These are phyloP conservation scores for Deilephila elpenor DNA, from an alignment of 2,888 invertebrate species.

Conservation along the genomic window DNA sequence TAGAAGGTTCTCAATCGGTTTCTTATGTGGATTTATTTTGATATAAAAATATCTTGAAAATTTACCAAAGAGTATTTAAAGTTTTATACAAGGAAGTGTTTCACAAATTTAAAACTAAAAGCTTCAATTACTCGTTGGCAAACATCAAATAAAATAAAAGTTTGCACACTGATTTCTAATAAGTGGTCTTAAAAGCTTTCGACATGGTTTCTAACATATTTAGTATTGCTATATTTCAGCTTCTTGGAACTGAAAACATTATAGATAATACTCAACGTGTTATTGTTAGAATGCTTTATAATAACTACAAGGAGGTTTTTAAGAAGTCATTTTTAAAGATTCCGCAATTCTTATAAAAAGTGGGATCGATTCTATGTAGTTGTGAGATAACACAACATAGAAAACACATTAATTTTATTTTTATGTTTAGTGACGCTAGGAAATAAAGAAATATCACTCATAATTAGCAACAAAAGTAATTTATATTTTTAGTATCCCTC, in stretches of 20 bases:
- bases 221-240: not conserved
- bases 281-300: not conserved
- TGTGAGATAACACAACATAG: too few species aligned
- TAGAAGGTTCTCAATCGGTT: too few species aligned
- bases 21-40: too few species aligned
- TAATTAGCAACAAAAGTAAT: too few species aligned
- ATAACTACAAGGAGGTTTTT: too few species aligned
- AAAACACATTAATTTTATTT: too few species aligned
- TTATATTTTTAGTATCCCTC: too few species aligned
- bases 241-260: not conserved
- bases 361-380: too few species aligned
- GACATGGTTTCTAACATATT: not conserved
- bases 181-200: not conserved
- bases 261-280: not conserved
- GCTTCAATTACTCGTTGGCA: not conserved
- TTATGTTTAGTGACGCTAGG: too few species aligned
- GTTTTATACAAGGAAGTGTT: not conserved
- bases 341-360: too few species aligned
- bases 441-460: too few species aligned
- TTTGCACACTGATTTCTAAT: constrained; percentile 14
- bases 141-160: not conserved
- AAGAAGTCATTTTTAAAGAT: too few species aligned
- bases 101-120: not conserved
- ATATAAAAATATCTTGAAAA: not conserved
- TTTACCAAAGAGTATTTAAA: not conserved